These are phyloP conservation scores for Phylloscopus collybita DNA, from an alignment of 2,797 vertebrate genomes.

Conservation along the genomic window DNA sequence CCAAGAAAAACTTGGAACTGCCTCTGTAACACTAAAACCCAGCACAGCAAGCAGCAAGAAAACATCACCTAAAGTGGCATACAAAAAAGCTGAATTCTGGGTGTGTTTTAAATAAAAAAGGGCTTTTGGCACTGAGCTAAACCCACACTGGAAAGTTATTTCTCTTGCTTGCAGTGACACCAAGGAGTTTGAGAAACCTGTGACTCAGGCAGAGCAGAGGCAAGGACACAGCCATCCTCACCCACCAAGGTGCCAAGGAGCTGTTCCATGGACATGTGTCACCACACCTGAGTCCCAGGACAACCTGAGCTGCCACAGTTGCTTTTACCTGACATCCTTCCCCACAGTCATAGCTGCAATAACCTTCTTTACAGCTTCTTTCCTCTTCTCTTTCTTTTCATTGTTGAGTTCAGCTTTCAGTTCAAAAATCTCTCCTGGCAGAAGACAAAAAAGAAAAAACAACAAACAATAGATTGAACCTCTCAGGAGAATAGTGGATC, in stretches of 20 bases:
- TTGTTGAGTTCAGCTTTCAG: slow-evolving; percentile 99
- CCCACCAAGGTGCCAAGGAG: background rate
- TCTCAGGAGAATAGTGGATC: background rate
- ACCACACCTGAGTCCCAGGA: background rate
- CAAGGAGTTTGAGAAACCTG: background rate
- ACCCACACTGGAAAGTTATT: background rate
- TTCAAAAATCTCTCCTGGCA: slow-evolving; percentile 97
- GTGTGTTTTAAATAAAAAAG: background rate
- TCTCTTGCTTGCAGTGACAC: background rate
- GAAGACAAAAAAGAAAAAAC: background rate
- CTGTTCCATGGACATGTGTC: accelerated
- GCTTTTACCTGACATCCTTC: slow-evolving; percentile 94
- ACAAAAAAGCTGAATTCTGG: background rate
- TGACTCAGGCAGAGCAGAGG: background rate
- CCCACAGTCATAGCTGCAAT: slow-evolving; percentile 99
- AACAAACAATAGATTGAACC: background rate
- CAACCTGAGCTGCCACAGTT: background rate
- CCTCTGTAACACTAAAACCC: background rate
- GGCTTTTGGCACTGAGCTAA: background rate
- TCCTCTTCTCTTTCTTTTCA: slow-evolving; percentile 99
- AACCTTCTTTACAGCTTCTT: slow-evolving; percentile 98
- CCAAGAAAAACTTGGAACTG: background rate
- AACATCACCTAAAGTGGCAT: background rate
- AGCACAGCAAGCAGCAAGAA: background rate
- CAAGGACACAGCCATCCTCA: background rate